phyloP scores from a whole-genome alignment of 2,888 invertebrate species.

The Nephrotoma appendiculata region DNA sequence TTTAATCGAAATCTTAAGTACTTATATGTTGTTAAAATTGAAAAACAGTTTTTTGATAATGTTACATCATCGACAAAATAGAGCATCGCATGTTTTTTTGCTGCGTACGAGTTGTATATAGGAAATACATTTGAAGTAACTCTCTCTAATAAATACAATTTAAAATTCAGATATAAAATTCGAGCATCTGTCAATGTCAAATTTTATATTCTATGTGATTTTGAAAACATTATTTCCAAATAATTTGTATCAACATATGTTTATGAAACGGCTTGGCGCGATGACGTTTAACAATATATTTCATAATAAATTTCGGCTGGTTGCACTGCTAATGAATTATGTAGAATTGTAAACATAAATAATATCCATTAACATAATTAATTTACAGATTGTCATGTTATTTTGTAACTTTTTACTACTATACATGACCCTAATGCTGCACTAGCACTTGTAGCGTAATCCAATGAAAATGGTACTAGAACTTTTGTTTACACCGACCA shows the following conservation, averaged over 20 bases:
- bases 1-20: neutral
- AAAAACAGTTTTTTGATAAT: neutral
- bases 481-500: too few relatives aligned
- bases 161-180: neutral
- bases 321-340: neutral
- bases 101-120: neutral
- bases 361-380: too few relatives aligned
- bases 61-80: neutral
- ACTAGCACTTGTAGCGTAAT: too few relatives aligned
- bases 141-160: neutral
- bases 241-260: neutral
- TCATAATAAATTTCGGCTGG: neutral
- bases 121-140: neutral
- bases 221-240: neutral
- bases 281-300: neutral
- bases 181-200: neutral
- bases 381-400: too few relatives aligned
- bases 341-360: neutral
- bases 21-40: neutral
- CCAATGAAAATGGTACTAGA: too few relatives aligned
- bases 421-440: too few relatives aligned
- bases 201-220: neutral
- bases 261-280: neutral
- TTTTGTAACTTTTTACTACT: too few relatives aligned
- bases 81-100: too few relatives aligned